These are phyloP conservation scores for Pelobates cultripes DNA, from an alignment of 2,797 vertebrate species.

Conservation along the genomic window DNA sequence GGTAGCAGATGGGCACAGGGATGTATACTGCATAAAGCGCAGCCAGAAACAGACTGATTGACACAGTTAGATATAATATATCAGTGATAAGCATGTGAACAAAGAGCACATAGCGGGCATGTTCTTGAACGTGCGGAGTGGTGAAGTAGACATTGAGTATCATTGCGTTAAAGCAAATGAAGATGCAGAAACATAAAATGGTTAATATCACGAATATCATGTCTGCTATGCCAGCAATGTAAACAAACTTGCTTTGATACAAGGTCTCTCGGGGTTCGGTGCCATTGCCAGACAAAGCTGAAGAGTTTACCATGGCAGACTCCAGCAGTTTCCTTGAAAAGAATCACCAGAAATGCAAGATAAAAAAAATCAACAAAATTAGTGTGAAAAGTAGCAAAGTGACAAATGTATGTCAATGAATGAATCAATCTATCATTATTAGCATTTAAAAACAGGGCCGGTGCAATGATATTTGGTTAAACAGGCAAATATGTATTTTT, in stretches of 20 bases:
- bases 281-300: neutral
- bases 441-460: no score
- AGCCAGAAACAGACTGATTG: neutral
- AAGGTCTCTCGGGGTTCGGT: neutral
- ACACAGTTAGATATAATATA: neutral
- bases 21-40: neutral
- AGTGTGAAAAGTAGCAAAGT: no score
- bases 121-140: constrained; percentile 3
- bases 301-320: neutral
- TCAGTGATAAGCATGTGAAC: constrained; percentile 28
- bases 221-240: neutral
- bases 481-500: no score
- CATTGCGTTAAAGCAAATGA: constrained; percentile 8
- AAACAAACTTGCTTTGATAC: neutral
- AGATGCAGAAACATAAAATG: neutral
- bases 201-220: neutral
- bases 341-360: neutral
- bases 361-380: neutral
- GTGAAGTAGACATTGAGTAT: constrained; percentile 9
- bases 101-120: constrained; percentile 21
- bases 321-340: neutral
- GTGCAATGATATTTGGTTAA: no score
- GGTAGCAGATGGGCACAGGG: constrained; percentile 5
- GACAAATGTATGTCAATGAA: no score
- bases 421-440: no score